Base-by-base conservation (phyloP, 2,797 vertebrate genomes). In the Myiothlypis chrysogaster region DNA sequence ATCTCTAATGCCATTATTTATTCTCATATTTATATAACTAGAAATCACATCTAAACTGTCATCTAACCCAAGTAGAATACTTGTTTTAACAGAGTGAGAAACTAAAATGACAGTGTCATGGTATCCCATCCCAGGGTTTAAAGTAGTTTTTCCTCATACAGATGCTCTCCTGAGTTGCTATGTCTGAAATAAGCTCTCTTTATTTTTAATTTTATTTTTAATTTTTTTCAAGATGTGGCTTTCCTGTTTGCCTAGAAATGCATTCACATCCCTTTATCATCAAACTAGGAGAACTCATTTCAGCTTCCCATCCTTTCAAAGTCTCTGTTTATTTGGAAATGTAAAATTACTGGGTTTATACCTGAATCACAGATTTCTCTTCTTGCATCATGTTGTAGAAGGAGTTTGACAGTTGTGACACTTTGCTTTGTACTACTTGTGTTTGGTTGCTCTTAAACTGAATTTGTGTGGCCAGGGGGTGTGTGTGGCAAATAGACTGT, bases 371-470 rank as follows among this genome's bases (percentile, higher is more conserved):
- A 55, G 6, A 15, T 39, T 49, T 10, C 0, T 78, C 77, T 84
- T 94, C 56, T 93, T 94, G 47, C 46, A 6, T 91, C 32, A 7
- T 57, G 68, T 80, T 43, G 44, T 59, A 60, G 91, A 90, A 93
- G 68, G 34, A 94, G 71, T 77, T 49, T 37, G 41, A 34, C 68
- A 91, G 20, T 63, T 79, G 23, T 71, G 77, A 66, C 76, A 72
- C 10, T 52, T 72, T 50, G 63, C 68, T 83, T 93, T 95, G 91
- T 92, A 53, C 39, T 83, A 34, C 8, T 41, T 63, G 44, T 55
- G 14, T 5, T 91, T 57, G 43, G 34, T 94, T 91, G 77, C 27
- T 86, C 77, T 94, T 95, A 91, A 94, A 47, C 77, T 93, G 95
- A 92, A 88, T 89, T 83, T 79, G 16, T 90, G 63, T 83, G 50